Base-by-base conservation (phyloP, 2,797 vertebrate genomes). In the Phoeniculus purpureus region DNA sequence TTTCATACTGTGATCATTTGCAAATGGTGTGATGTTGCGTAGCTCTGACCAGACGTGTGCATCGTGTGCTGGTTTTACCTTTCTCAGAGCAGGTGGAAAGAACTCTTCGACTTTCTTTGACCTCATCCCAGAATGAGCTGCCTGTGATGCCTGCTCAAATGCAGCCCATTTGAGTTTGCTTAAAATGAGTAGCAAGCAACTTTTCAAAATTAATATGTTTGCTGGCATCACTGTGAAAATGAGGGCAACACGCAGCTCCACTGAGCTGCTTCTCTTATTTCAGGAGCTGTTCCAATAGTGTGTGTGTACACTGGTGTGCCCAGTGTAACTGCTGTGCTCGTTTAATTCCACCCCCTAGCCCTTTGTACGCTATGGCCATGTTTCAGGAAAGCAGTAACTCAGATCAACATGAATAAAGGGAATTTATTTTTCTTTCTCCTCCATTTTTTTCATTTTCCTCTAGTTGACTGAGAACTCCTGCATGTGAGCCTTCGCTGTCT, bases 161-260 rank as follows among this genome's bases (percentile, higher is more conserved):
- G 54, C 23, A 86, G 52, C 48, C 34, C 87, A 86, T 47, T 1
- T 52, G 61, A 84, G 27, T 82, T 88, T 74, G 64, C 58, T 65
- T 82, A 65, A 81, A 88, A 48, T 79, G 12, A 88, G 77, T 88
- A 92, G 60, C 54, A 84, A 85, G 81, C 51, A 80, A 26, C 5
- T 88, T 89, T 93, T 71, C 37, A 58, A 27, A 67, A 77, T 74
- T 31, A 71, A 77, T 82, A 6, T 51, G 16, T 86, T 65, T 93
- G 51, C 68, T 85, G 31, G 55, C 8, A 72, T 80, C 54, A n/a
- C 43, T 52, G 56, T 62, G 68, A 40, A 72, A 90, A 85, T 1
- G 1, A 83, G 48, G 48, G 31, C 66, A 83, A 75, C 21, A 14
- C 43, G 68, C 48, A 75, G 29, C 78, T 74, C 8, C 14, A 67